Percentiles rank a stretch among this genome's conserved stretches.
phyloP scores from a whole-genome alignment of 1,140 invertebrate species.

The Neoseiulus cucumeris region DNA sequence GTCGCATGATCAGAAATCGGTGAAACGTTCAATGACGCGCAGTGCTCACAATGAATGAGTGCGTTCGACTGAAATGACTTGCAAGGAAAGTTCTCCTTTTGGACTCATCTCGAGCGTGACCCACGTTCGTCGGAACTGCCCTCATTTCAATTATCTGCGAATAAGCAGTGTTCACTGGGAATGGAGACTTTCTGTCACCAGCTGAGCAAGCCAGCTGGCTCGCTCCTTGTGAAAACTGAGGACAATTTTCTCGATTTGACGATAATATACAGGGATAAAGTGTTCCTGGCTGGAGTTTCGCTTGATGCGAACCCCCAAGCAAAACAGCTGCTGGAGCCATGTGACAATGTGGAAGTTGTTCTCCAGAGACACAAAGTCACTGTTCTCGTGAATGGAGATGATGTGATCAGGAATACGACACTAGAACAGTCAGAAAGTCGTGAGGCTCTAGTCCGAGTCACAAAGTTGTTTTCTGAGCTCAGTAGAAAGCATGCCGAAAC shows the following conservation, averaged over 20 bases:
- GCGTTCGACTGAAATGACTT: too few species aligned
- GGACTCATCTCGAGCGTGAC: too few species aligned
- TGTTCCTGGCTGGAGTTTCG: not conserved
- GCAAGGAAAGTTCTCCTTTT: too few species aligned
- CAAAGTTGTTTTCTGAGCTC: not conserved
- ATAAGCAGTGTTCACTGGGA: too few species aligned
- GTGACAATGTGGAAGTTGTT: not conserved
- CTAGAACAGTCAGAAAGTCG: not conserved
- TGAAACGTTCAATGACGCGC: too few species aligned
- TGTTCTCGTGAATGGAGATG: not conserved
- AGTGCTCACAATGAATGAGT: too few species aligned
- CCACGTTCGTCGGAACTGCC: too few species aligned
- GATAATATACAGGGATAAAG: not conserved
- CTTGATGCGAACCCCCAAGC: not conserved
- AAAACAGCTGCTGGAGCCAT: not conserved
- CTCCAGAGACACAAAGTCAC: not conserved
- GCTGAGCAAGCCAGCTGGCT: not conserved
- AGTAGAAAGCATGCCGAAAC: not conserved
- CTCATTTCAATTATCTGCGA: too few species aligned
- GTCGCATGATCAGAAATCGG: too few species aligned
- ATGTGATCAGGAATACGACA: not conserved
- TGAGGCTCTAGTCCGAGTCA: not conserved
- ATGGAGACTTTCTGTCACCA: constrained; percentile 3
- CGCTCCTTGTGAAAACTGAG: not conserved
- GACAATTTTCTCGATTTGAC: not conserved